Evolutionary conservation across 2,113 vertebrate genomes (phyloP).

Genomic region (Pandion haliaetus): DNA sequence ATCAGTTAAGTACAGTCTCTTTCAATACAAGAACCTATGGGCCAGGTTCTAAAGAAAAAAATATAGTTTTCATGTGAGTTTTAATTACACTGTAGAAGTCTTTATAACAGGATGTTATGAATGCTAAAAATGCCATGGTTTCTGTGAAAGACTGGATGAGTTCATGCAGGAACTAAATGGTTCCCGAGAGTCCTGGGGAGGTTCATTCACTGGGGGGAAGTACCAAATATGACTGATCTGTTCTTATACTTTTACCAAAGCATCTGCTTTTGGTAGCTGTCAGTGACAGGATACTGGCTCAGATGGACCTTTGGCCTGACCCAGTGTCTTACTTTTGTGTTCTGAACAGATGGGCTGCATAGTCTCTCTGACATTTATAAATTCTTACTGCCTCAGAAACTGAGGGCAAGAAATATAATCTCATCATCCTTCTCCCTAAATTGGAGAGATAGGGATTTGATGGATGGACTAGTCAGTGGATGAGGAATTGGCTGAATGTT

Average conservation of each 20-base stretch:
- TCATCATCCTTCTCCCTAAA: not conserved
- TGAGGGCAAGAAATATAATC: not conserved
- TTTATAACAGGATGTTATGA: not conserved
- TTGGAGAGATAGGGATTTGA: not conserved
- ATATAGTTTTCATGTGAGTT: not conserved
- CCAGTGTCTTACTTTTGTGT: not conserved
- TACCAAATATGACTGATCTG: not conserved
- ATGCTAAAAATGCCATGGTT: not conserved
- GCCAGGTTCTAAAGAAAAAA: not conserved
- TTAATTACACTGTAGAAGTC: not conserved
- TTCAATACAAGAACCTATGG: not conserved
- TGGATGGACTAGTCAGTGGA: not conserved
- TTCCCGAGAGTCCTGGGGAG: not conserved
- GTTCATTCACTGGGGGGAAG: fast-evolving
- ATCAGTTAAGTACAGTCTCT: not conserved
- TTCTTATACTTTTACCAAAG: not conserved
- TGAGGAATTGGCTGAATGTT: not conserved
- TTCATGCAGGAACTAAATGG: not conserved
- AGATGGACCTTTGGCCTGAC: not conserved
- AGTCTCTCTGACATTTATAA: not conserved
- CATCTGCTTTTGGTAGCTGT: not conserved
- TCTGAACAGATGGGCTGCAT: not conserved
- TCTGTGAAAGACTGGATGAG: not conserved
- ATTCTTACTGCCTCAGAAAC: not conserved
- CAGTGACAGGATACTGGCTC: not conserved